Evolutionary conservation across 2,888 invertebrate species (phyloP).

Genomic region (Cheilosia variabilis): DNA sequence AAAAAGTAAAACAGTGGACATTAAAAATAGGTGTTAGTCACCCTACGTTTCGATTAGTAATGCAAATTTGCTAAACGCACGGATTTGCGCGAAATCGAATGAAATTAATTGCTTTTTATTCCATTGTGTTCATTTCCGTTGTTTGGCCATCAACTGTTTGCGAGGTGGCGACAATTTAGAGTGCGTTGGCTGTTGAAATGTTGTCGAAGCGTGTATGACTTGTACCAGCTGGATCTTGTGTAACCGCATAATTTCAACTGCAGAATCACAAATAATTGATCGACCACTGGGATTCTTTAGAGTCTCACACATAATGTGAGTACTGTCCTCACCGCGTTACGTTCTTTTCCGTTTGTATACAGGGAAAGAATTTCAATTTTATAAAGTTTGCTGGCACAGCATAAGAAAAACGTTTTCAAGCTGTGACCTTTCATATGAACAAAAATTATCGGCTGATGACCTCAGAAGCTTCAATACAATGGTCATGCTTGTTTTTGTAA

Average conservation of each 20-base stretch:
- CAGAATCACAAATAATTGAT: background rate
- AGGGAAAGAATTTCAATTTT: constrained; percentile 16
- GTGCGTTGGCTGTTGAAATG: background rate
- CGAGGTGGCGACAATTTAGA: background rate
- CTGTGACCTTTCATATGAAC: constrained; percentile 25
- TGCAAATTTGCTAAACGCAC: background rate
- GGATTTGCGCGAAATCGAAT: background rate
- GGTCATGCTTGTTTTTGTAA: constrained; percentile 21
- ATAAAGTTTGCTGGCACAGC: constrained; percentile 7
- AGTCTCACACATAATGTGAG: no score
- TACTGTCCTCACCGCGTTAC: background rate
- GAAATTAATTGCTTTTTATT: background rate
- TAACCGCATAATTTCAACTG: background rate
- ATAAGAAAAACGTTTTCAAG: constrained; percentile 4
- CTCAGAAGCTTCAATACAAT: constrained; percentile 20
- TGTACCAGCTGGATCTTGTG: constrained; percentile 4
- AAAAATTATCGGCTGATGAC: constrained; percentile 36
- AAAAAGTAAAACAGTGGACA: constrained; percentile 3
- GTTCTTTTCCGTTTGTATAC: background rate
- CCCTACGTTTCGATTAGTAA: background rate
- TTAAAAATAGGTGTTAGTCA: constrained; percentile 5
- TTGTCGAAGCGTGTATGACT: background rate
- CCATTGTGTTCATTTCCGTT: background rate
- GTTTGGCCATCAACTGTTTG: background rate
- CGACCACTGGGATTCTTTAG: background rate